These are phyloP conservation scores for Malurus leucopterus DNA, from an alignment of 2,797 vertebrate species.

Conservation along the genomic window DNA sequence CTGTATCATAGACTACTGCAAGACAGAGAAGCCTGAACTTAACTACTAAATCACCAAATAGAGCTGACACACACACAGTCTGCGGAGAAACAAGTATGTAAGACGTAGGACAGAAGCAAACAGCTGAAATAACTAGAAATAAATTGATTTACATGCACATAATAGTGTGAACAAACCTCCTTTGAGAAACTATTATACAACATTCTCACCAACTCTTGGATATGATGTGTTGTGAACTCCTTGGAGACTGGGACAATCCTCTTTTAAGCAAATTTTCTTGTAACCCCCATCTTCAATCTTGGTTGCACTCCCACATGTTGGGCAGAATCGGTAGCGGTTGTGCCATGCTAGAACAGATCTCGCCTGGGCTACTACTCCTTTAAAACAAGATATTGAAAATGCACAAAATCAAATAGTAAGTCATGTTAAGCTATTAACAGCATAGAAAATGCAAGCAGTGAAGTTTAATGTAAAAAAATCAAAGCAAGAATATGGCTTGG, in stretches of 20 bases:
- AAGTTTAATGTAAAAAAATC: neutral
- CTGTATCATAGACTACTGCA: neutral
- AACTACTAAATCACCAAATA: neutral
- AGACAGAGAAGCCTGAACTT: neutral
- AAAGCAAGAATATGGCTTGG: neutral
- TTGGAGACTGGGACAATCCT: constrained; percentile 81
- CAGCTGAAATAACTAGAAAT: neutral
- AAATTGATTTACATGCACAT: neutral
- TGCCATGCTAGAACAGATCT: constrained; percentile 91
- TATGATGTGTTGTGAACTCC: constrained; percentile 93
- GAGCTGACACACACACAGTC: neutral
- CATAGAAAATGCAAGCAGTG: neutral
- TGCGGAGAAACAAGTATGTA: neutral
- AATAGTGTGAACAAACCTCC: neutral
- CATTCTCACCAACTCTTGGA: constrained; percentile 86
- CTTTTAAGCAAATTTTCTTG: constrained; percentile 85
- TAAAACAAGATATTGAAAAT: neutral
- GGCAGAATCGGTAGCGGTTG: constrained; percentile 85
- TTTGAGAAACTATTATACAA: neutral
- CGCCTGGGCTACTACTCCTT: constrained; percentile 89
- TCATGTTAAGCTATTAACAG: neutral
- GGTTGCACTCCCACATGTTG: constrained; percentile 87
- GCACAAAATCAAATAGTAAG: neutral
- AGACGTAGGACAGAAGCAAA: neutral
- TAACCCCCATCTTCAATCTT: constrained; percentile 84